Base-by-base conservation (phyloP, 1,140 invertebrate species). In the Aethina tumida region DNA sequence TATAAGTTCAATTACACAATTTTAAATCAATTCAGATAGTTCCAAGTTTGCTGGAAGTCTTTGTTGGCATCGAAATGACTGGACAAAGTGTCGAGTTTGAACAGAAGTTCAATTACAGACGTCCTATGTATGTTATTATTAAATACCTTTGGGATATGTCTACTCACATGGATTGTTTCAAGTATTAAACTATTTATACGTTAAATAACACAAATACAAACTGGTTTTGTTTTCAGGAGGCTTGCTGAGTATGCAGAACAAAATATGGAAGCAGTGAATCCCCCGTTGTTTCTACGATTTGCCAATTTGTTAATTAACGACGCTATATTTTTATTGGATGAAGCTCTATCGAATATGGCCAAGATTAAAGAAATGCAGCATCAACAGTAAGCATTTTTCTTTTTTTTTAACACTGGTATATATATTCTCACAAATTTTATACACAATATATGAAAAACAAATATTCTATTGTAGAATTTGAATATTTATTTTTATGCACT, bases 51-150 rank as follows among this genome's bases (percentile, higher is more conserved):
- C 62, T 95, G 13, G 75, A 91, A 55, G 90, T 97, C 2, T 97
- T 97, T 64, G 93, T 97, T 20, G 86, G 86, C 40, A 97, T 97
- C 39, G 93, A 97, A 69, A 92, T 95, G 84, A 96, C 92, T 2
- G 92, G 92, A 0, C 85, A 96, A 60, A 88, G 80, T 61, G 92
- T 97, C 5, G 78, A 87, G 55, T 97, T 97, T 67, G 92, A 97
- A 61, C 89, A 97, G 62, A 97, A 97, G 64, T 97, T 97, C 58
- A 93, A 95, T 60, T 97, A 97, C 59, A 71, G 93, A 22, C 69
- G 88, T 36, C 92, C 92, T 5, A 96, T 97, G 91, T 96, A 97
- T 58, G 71, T 79, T 29, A 80, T 94, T 1, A 85, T 97, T 75
- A 79, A 92, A 52, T 93, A 90, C 65, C 68, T 97, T 8, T 97